These are phyloP conservation scores for Hylaeus volcanicus DNA, from an alignment of 1,140 invertebrate species.

Conservation along the genomic window DNA sequence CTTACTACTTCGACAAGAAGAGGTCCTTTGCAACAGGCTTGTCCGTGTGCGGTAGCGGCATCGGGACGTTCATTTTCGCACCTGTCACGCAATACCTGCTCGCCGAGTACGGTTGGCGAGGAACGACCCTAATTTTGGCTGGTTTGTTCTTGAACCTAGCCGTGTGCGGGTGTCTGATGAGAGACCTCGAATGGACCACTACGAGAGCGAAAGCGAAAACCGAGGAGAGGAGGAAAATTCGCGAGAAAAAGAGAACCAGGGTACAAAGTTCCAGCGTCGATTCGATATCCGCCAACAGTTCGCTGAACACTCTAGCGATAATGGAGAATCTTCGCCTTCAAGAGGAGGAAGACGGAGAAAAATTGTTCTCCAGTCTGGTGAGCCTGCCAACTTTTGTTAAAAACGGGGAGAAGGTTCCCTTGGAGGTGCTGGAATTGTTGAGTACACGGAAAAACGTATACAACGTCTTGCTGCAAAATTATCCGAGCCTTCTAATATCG, in stretches of 20 bases:
- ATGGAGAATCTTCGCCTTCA: constrained; percentile 69
- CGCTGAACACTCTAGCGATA: constrained; percentile 83
- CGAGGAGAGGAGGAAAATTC: constrained; percentile 83
- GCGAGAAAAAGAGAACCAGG: constrained; percentile 83
- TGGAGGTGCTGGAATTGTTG: constrained; percentile 87
- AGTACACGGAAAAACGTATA: constrained; percentile 86
- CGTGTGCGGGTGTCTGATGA: constrained; percentile 92
- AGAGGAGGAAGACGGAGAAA: constrained; percentile 68
- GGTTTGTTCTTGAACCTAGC: constrained; percentile 93
- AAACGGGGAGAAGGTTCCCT: constrained; percentile 87
- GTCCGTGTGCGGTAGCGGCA: constrained; percentile 94
- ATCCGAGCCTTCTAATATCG: constrained; percentile 86
- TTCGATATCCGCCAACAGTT: constrained; percentile 86
- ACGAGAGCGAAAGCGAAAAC: constrained; percentile 82
- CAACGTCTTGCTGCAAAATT: constrained; percentile 86
- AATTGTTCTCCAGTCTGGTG: constrained; percentile 89
- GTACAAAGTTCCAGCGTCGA: constrained; percentile 84
- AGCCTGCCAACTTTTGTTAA: constrained; percentile 91
- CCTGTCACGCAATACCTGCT: constrained; percentile 90
- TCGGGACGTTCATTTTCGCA: constrained; percentile 95
- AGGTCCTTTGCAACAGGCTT: constrained; percentile 95
- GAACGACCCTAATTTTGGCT: constrained; percentile 89
- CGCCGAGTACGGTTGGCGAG: constrained; percentile 91
- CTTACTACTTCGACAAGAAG: constrained; percentile 97
- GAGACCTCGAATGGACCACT: constrained; percentile 89